Base-by-base conservation (phyloP, 2,888 invertebrate genomes). In the Macrosoma leucophasiata region DNA sequence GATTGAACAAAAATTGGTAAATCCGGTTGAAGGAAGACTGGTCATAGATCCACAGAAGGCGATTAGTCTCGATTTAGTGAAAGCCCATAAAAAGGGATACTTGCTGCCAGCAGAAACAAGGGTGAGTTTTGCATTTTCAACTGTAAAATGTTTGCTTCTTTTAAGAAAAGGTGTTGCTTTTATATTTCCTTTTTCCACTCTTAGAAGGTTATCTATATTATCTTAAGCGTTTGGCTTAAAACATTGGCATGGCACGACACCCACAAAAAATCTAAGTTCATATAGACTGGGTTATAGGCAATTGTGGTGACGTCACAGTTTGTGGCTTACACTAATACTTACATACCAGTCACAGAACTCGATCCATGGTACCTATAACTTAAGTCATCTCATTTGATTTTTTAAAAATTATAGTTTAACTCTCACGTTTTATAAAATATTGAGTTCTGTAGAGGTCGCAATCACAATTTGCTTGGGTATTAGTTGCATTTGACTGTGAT, bases 71-170 rank as follows among this genome's bases (percentile, higher is more conserved):
- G 94, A 95, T 87, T 89, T 96, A 71, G 86, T 91, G 62, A 94
- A 94, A 86, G 96, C 95, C 67, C 87, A 90, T 71, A 92, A 94
- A 74, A 91, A 90, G 86, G 95, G 95, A 64, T 91, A 92, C 84
- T 90, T 96, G 64, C 88, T 95, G 85, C 91, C 94, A 76, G 95
- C 95, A 71, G 94, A 95, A 88, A 92, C 94, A 71, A 90, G 96
- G 94, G 96, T 96, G 89, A 95, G 95, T 58, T 57, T 55, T 47
- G 29, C 46, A 43, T 56, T 62, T 55, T 43, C 54, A 51, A 2
- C n/a, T 13, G 2, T 30, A 18, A 22, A 36, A 58, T 63, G 66
- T 77, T 65, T 76, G 79, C 79, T 77, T 77, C 52, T 64, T 65
- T 63, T 58, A 63, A 76, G 71, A 71, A 68, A 67, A 71, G 81